Percentiles rank a stretch among this genome's conserved stretches.
phyloP scores from a whole-genome alignment of 2,797 vertebrate species.

The Micrastur ruficollis region DNA sequence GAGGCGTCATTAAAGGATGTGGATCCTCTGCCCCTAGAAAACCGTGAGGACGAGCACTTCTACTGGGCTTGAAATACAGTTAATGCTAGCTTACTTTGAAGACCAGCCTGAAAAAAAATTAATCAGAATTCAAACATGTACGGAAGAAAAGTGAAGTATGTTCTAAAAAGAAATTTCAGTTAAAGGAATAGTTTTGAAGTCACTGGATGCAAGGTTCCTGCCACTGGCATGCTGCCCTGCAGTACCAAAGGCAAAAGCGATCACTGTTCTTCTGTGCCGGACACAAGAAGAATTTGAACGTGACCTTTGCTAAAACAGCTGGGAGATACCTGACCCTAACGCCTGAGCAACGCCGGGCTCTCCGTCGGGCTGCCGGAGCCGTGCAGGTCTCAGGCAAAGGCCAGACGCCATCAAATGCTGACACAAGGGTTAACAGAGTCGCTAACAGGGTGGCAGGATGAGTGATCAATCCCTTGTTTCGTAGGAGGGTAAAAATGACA shows the following conservation, averaged over 20 bases:
- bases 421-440: not conserved
- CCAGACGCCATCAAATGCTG: fast-evolving
- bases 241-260: not conserved
- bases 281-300: not conserved
- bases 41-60: not conserved
- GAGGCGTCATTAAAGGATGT: not conserved
- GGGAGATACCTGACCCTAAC: not conserved
- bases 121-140: not conserved
- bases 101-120: not conserved
- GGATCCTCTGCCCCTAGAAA: not conserved
- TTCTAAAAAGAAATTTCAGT: not conserved
- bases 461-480: not conserved
- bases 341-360: not conserved
- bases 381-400: fast-evolving
- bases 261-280: not conserved
- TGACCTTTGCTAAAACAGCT: not conserved
- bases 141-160: not conserved
- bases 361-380: not conserved
- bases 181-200: not conserved
- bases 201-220: not conserved
- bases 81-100: not conserved
- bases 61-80: fast-evolving
- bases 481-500: not conserved
- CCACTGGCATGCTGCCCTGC: not conserved
- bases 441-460: not conserved